Evolutionary conservation across 92 coral and sea anemone genomes (phyloP).

Genomic region (Porites divaricata): DNA sequence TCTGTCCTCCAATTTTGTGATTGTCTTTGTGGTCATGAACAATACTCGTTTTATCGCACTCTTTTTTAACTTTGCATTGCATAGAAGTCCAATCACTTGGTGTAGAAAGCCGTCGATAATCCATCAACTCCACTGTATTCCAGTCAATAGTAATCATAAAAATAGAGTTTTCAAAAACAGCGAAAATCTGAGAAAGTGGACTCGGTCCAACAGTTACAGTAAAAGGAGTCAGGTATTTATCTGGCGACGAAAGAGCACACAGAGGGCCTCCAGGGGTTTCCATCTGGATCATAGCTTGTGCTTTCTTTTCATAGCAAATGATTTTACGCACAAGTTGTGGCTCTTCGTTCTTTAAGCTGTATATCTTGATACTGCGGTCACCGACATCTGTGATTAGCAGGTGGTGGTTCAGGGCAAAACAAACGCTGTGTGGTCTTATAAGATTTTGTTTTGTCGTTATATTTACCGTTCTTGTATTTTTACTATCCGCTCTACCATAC

Average conservation of each 20-base stretch:
- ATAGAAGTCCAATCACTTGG: not conserved
- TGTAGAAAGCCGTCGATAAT: not conserved
- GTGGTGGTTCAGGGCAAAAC: not conserved
- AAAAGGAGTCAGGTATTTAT: no score
- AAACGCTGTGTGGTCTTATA: not conserved
- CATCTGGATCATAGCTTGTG: not conserved
- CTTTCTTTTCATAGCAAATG: not conserved
- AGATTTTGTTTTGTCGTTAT: not conserved
- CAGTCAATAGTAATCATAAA: no score
- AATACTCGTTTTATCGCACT: no score
- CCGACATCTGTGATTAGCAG: not conserved
- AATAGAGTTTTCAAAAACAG: no score
- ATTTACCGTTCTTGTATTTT: not conserved
- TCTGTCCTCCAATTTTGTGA: no score
- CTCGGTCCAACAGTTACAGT: no score
- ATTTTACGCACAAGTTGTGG: not conserved
- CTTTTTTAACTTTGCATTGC: no score
- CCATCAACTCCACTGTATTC: not conserved
- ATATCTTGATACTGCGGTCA: not conserved
- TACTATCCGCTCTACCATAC: not conserved
- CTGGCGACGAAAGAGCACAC: no score
- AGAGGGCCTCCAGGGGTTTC: no score
- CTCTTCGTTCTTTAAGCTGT: not conserved
- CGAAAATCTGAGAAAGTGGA: no score
- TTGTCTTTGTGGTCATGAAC: no score